phyloP scores from a whole-genome alignment of 2,797 vertebrate genomes.

The Cossypha dichroa region DNA sequence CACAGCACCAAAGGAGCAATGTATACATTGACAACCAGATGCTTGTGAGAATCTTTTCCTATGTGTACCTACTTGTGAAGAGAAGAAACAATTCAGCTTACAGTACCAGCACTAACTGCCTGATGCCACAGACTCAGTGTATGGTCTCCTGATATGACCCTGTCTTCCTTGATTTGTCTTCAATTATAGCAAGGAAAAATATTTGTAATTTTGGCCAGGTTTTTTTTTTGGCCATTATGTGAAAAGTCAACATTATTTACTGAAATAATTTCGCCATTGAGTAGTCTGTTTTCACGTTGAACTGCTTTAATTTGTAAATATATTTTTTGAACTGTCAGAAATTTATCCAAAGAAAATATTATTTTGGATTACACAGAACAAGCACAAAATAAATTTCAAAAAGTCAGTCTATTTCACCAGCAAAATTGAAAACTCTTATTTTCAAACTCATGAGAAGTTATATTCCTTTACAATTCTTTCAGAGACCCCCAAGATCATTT shows the following conservation, averaged over 20 bases:
- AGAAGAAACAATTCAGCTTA: not conserved
- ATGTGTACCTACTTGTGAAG: not conserved
- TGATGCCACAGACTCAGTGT: not conserved
- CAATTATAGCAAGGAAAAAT: not conserved
- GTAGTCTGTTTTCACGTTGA: not conserved
- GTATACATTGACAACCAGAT: not conserved
- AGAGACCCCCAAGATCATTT: not conserved
- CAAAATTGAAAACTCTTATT: not conserved
- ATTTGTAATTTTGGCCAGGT: not conserved
- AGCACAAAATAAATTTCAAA: not conserved
- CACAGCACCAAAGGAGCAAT: not conserved
- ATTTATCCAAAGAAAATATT: not conserved
- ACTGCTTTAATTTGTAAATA: not conserved
- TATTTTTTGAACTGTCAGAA: not conserved
- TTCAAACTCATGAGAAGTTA: not conserved
- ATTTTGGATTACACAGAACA: not conserved
- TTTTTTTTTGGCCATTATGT: not conserved
- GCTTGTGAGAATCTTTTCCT: not conserved
- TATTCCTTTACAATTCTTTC: not conserved
- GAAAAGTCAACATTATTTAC: not conserved
- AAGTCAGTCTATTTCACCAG: not conserved
- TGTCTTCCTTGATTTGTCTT: not conserved
- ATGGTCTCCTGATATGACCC: not conserved
- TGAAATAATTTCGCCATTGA: not conserved
- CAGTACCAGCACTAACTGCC: not conserved